Conservation (phyloP, 2,888 invertebrate species). For the Hypomecis atomaria region DNA sequence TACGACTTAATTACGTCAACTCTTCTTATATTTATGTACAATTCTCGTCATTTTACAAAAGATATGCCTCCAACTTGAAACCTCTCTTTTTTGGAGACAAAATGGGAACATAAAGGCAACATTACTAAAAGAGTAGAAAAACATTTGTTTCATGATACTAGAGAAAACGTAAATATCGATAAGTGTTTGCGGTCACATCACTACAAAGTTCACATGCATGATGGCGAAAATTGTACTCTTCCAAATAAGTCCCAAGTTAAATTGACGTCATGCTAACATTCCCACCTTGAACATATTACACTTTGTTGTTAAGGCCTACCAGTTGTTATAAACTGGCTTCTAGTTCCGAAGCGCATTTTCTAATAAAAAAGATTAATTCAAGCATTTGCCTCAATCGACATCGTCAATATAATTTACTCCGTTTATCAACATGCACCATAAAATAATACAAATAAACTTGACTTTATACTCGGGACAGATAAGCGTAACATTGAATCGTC, state of each 20-base stretch:
- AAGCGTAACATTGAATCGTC: constrained; percentile 59
- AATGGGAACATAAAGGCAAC: too few relatives aligned
- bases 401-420: constrained; percentile 32
- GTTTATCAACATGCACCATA: constrained; percentile 57
- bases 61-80: too few relatives aligned
- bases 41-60: not conserved
- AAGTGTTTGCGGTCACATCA: too few relatives aligned
- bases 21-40: constrained; percentile 13
- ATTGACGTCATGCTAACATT: constrained; percentile 2
- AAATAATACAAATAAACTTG: constrained; percentile 52
- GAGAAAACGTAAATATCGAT: too few relatives aligned
- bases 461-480: constrained; percentile 54
- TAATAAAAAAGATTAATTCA: not conserved
- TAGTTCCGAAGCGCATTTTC: not conserved
- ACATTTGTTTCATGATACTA: too few relatives aligned
- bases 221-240: not conserved
- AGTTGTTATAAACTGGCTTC: not conserved
- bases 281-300: not conserved
- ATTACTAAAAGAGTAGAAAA: too few relatives aligned
- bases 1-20: constrained; percentile 16
- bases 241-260: not conserved
- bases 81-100: too few relatives aligned
- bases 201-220: not conserved
- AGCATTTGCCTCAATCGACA: constrained; percentile 12
- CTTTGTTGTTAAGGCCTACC: not conserved